phyloP scores from a whole-genome alignment of 2,888 invertebrate genomes.

The Polydrusus cervinus region DNA sequence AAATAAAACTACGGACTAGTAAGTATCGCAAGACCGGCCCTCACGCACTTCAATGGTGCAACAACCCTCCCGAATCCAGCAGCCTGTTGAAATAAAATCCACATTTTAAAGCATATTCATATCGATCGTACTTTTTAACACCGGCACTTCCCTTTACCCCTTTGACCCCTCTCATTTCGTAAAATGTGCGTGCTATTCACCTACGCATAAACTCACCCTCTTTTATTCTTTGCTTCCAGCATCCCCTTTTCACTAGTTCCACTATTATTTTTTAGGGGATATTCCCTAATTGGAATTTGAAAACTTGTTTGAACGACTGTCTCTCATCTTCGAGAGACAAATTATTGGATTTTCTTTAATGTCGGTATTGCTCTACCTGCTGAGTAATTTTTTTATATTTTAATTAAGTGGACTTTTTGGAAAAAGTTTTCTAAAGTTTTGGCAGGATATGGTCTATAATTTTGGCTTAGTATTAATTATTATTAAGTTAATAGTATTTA shows the following conservation, averaged over 20 bases:
- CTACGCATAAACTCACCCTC: constrained; percentile 62
- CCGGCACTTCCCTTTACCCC: constrained; percentile 62
- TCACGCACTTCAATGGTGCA: constrained; percentile 32
- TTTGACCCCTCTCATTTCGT: constrained; percentile 57
- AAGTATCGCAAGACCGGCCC: neutral
- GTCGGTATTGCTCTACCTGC: constrained; percentile 1
- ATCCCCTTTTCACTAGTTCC: constrained; percentile 59
- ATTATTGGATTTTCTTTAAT: constrained; percentile 39
- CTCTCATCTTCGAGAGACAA: constrained; percentile 36
- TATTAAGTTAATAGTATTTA: too few relatives aligned
- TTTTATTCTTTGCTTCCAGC: constrained; percentile 43
- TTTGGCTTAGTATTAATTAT: too few relatives aligned
- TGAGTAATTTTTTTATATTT: constrained; percentile 1
- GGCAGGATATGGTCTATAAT: too few relatives aligned
- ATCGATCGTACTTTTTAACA: constrained; percentile 78
- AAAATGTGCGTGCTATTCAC: constrained; percentile 58
- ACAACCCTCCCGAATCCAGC: constrained; percentile 41
- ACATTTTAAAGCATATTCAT: constrained; percentile 80
- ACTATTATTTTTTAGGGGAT: constrained; percentile 62
- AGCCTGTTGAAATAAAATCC: constrained; percentile 74
- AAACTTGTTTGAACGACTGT: constrained; percentile 50
- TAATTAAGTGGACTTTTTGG: neutral
- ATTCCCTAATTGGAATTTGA: constrained; percentile 59
- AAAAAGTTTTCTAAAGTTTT: too few relatives aligned
- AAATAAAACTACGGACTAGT: too few relatives aligned